Conservation (phyloP, 2,888 invertebrate species). For the Latheticus oryzae region DNA sequence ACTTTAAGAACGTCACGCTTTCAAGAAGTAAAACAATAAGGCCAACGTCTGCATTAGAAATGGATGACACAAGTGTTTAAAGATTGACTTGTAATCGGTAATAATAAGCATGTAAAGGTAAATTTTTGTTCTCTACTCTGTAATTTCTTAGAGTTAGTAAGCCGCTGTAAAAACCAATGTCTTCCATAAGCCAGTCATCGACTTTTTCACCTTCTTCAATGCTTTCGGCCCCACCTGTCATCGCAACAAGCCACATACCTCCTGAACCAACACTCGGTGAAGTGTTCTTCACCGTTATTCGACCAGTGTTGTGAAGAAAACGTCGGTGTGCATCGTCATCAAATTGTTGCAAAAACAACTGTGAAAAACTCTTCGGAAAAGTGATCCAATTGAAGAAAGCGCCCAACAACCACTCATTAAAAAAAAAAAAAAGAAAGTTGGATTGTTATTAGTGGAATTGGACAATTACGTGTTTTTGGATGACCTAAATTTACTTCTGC, state of each 20-base stretch:
- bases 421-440: no score
- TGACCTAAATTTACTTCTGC: conserved; percentile 46
- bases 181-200: conserved; percentile 30
- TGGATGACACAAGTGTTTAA: no score
- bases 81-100: not conserved
- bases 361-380: not conserved
- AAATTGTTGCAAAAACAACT: conserved; percentile 16
- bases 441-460: conserved; percentile 8
- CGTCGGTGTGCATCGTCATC: conserved; percentile 42
- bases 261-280: conserved; percentile 31
- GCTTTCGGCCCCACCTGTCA: conserved; percentile 46
- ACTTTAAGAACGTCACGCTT: conserved; percentile 41
- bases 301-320: conserved; percentile 51
- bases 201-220: conserved; percentile 29
- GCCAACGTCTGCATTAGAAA: conserved; percentile 14
- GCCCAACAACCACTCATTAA: no score
- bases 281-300: conserved; percentile 50
- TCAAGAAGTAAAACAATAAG: conserved; percentile 40
- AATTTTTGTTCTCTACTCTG: no score
- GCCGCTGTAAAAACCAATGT: conserved; percentile 6
- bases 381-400: conserved; percentile 11
- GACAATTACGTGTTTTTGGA: conserved; percentile 24
- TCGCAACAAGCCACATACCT: conserved; percentile 39
- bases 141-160: no score
- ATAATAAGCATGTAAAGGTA: not conserved